Conservation (phyloP, 2,113 vertebrate genomes). For the Ophthalmolycus amberensis region DNA sequence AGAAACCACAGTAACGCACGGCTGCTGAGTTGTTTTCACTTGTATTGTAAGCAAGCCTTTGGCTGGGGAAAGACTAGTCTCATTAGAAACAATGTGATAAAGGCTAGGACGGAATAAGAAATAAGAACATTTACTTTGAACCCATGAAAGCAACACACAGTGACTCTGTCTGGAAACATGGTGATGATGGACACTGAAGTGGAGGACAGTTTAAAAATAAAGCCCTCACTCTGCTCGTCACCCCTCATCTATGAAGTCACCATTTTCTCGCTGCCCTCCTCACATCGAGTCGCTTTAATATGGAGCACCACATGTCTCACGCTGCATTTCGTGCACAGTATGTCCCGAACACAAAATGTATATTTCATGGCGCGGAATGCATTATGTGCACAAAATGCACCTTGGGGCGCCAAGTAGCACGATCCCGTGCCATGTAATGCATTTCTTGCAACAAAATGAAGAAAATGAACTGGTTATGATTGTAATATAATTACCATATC, state of each 20-base stretch:
- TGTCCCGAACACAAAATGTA: constrained; percentile 44
- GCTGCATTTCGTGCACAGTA: constrained; percentile 17
- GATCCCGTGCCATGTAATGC: constrained; percentile 27
- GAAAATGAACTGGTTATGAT: constrained; percentile 41
- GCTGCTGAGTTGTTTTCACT: background rate
- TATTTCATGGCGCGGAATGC: constrained; percentile 61
- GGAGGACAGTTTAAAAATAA: background rate
- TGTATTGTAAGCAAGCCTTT: background rate
- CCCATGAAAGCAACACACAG: background rate
- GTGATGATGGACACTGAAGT: constrained; percentile 6
- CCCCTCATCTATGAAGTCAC: background rate
- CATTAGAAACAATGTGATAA: constrained; percentile 10
- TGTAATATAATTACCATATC: constrained; percentile 69
- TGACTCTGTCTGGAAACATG: constrained; percentile 4
- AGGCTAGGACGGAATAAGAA: background rate
- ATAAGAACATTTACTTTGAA: background rate
- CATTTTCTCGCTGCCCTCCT: background rate
- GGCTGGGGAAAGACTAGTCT: constrained; percentile 11
- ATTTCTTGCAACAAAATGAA: constrained; percentile 51
- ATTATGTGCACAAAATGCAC: constrained; percentile 55
- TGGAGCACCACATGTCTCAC: constrained; percentile 28
- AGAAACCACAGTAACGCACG: background rate
- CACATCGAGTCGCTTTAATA: constrained; percentile 1
- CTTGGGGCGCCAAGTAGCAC: constrained; percentile 30
- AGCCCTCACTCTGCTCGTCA: constrained; percentile 3